Evolutionary conservation across 2,113 vertebrate genomes (phyloP), one percentile per base, ranked within the genome.

Genomic region (Phycodurus eques): DNA sequence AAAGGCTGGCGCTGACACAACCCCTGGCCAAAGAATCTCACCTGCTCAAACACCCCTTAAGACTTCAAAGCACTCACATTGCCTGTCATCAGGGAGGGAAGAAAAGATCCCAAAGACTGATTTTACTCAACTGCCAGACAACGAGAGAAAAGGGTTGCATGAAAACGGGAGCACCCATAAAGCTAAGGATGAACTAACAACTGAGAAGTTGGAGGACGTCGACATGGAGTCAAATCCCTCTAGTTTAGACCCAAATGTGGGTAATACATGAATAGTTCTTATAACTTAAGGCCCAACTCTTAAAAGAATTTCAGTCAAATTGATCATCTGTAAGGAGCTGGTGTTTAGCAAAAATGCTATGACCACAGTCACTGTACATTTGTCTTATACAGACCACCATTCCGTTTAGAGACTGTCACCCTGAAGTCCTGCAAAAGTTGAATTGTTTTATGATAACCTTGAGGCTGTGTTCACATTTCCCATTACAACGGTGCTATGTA

Each of bases 81-180:
- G 84, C 42, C 75, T 66, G 6, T 78, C 83, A 9, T 81, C 56
- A 1, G 87, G 76, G 27, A 83, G 84, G 56, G 88, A 86, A 63
- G 90, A 88, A 64, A 92, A 92, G 83, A 88, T 89, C 59, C 87
- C 91, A 22, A 81, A 92, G 77, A 92, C 91, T 62, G 90, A 92
- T 66, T 91, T 88, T 62, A 80, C 71, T 74, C 68, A 70, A 69
- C 68, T 54, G 71, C 67, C 75, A 46, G 80, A 72, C 13, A 66
- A 85, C 46, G 78, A 74, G 0, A 78, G 68, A 27, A 79, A 82
- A 68, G 81, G 56, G 8, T 46, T 39, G 2, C 69, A 80, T 33
- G 70, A 72, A 12, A 75, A 87, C 14, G 63, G 83, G 44, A 81
- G 72, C 74, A 5, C 8, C 0, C 12, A 68, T 53, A 79, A 73